Evolutionary conservation across 2,797 vertebrate species (phyloP).

Genomic region (Cyprinella venusta): DNA sequence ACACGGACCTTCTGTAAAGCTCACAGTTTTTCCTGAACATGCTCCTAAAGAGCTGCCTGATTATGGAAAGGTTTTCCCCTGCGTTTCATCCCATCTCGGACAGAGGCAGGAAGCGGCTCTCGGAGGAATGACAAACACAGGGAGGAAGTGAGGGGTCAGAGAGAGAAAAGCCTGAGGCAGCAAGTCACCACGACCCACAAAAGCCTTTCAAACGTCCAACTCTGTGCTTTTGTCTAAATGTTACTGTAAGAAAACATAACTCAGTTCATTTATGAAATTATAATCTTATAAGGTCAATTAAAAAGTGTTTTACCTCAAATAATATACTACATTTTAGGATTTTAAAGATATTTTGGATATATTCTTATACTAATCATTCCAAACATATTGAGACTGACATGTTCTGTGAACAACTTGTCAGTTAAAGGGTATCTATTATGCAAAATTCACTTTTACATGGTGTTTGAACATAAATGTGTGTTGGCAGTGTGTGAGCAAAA

Average conservation of each 20-base stretch:
- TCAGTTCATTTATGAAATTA: background rate
- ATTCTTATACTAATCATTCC: background rate
- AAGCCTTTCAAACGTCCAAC: constrained; percentile 24
- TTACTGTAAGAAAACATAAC: constrained; percentile 1
- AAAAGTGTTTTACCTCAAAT: background rate
- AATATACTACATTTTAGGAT: background rate
- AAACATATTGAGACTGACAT: background rate
- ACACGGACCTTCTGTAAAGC: constrained; percentile 12
- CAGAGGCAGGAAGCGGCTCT: constrained; percentile 78
- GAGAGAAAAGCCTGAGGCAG: constrained; percentile 41
- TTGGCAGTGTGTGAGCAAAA: no score
- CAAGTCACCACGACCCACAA: constrained; percentile 22
- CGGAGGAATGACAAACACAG: constrained; percentile 71
- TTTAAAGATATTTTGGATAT: background rate
- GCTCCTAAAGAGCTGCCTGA: constrained; percentile 64
- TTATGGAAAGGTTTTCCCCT: constrained; percentile 66
- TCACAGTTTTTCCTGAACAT: constrained; percentile 39
- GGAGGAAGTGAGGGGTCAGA: constrained; percentile 50
- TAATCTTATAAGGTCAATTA: constrained; percentile 9
- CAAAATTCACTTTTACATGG: no score
- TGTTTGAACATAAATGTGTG: no score
- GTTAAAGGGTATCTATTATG: no score
- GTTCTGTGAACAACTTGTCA: background rate
- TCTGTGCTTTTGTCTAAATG: constrained; percentile 4
- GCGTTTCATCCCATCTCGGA: constrained; percentile 73